These are phyloP conservation scores for Meloidogyne exigua DNA, from an alignment of 1,140 invertebrate species.

Conservation along the genomic window DNA sequence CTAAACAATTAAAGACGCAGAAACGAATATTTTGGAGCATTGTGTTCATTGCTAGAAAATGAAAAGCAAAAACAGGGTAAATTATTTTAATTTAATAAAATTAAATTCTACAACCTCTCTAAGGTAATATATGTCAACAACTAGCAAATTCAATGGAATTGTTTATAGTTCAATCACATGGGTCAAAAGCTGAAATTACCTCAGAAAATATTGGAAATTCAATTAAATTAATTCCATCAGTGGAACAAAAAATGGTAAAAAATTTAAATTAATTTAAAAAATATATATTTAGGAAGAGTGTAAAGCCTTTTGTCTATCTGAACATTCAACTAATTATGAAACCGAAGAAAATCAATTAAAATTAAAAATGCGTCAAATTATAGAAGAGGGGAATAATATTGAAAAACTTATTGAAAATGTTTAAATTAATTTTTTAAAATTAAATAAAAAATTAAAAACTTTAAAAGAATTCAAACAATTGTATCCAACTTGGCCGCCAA, in stretches of 20 bases:
- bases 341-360: background rate
- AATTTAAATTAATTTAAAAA: background rate
- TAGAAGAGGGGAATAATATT: conserved; percentile 2
- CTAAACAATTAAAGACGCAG: background rate
- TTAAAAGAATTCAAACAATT: conserved; percentile 6
- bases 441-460: conserved; percentile 8
- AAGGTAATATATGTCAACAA: background rate
- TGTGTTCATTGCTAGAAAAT: background rate
- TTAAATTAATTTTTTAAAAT: background rate
- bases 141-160: conserved; percentile 8
- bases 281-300: background rate
- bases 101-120: background rate
- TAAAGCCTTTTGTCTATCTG: background rate
- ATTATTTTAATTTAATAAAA: background rate
- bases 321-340: background rate
- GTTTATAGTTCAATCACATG: background rate
- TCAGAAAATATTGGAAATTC: background rate
- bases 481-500: background rate
- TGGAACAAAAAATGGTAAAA: conserved; percentile 12
- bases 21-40: conserved; percentile 18
- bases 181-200: background rate
- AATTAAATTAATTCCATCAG: background rate
- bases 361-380: background rate
- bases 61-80: conserved; percentile 21
- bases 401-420: background rate